Conservation (phyloP, 2,113 vertebrate species). For the Xenus cinereus region DNA sequence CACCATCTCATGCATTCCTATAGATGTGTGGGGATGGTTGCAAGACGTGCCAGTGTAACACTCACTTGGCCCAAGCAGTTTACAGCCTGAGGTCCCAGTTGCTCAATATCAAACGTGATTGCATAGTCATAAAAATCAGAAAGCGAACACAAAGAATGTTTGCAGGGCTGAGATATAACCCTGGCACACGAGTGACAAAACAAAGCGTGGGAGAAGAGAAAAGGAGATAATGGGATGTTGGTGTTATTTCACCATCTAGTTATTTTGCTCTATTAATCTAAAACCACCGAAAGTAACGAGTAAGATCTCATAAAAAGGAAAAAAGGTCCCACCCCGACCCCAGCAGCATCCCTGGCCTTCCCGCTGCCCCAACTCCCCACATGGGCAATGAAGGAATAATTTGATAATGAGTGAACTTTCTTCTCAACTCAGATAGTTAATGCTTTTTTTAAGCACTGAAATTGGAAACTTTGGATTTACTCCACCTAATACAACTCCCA, state of each 20-base stretch:
- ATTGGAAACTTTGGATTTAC: neutral
- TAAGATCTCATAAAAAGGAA: neutral
- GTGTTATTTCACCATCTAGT: neutral
- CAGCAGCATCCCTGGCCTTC: neutral
- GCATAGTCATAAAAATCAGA: neutral
- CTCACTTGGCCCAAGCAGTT: neutral
- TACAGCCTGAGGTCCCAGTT: neutral
- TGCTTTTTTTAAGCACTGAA: neutral
- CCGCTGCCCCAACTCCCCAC: rapidly evolving
- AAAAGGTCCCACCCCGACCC: neutral
- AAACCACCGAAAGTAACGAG: neutral
- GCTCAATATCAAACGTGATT: neutral
- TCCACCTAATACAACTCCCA: neutral
- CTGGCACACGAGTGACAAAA: neutral
- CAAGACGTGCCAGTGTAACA: neutral
- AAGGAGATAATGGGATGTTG: neutral
- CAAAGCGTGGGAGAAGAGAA: neutral
- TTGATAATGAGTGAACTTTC: neutral
- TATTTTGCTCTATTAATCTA: neutral
- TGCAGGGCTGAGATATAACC: neutral
- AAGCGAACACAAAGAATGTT: neutral
- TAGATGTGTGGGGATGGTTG: neutral
- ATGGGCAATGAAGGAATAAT: neutral
- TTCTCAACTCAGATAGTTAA: neutral
- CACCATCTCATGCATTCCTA: neutral